A percentile compares a stretch with the other conserved stretches of the same genome.
Evolutionary conservation across 2,888 invertebrate genomes (phyloP).

Genomic region (Biston stratarius): DNA sequence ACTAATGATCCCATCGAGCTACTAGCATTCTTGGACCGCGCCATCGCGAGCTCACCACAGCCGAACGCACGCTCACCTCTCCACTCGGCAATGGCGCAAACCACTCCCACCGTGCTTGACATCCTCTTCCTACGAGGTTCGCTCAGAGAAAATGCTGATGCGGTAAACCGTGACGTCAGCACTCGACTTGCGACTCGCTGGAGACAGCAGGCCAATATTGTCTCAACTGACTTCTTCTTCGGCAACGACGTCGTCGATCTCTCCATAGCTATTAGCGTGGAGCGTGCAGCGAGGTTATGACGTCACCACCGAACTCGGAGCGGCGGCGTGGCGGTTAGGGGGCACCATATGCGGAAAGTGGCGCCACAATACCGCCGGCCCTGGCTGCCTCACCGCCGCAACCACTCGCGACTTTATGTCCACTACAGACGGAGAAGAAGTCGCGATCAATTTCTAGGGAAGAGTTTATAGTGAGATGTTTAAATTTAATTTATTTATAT

Average conservation of each 20-base stretch:
- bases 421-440: conserved; percentile 42
- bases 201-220: conserved; percentile 89
- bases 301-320: conserved; percentile 62
- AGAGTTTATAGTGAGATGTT: conserved; percentile 66
- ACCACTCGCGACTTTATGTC: conserved; percentile 47
- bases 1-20: conserved; percentile 73
- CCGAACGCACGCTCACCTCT: conserved; percentile 78
- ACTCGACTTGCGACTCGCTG: conserved; percentile 89
- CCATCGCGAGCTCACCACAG: conserved; percentile 72
- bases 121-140: conserved; percentile 88
- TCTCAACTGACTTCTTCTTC: conserved; percentile 91
- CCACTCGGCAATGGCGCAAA: conserved; percentile 91
- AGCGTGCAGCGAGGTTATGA: conserved; percentile 77
- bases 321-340: conserved; percentile 66
- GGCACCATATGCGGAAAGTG: conserved; percentile 31
- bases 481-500: conserved; percentile 60
- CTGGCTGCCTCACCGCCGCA: conserved; percentile 60
- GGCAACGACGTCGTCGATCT: conserved; percentile 90
- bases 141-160: conserved; percentile 88
- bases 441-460: conserved; percentile 27
- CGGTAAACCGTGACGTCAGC: conserved; percentile 90
- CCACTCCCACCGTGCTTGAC: conserved; percentile 89
- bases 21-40: conserved; percentile 74
- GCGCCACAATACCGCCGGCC: conserved; percentile 53
- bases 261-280: conserved; percentile 84